Base-by-base conservation (phyloP, 2,888 invertebrate genomes). In the Polyploca ridens region DNA sequence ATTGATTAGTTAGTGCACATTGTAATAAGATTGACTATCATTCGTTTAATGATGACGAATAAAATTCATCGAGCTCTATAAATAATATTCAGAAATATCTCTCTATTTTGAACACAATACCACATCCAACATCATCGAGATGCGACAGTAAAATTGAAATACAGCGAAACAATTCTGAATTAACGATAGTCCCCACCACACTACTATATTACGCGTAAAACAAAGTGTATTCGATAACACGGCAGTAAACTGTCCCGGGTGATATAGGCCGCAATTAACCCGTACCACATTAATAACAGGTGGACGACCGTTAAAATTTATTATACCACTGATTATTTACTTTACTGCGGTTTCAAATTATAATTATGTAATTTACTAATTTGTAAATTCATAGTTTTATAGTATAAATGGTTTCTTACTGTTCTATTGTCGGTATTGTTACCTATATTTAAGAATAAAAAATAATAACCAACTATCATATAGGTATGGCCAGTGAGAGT, bases 131-230 rank as follows among this genome's bases (percentile, higher is more conserved):
- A 13, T 63, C 63, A 63, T 19, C 33, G 64, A 14, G 54, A 14
- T 44, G 60, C 63, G 58, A 62, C 65, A 70, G 46, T 70, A 64
- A 73, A 73, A 64, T 65, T 71, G 71, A 69, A 63, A 71, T 69
- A 70, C 66, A 59, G 59, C 62, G 35, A 16, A 54, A 46, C 62
- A 62, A 62, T 57, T 46, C 41, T 33, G 63, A 44, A 71, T 71
- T 69, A 71, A 72, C 72, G 71, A 70, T 49, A 13, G 41, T 41
- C 41, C 41, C 58, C 65, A 49, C 71, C 69, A 71, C 72, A 77
- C 75, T 83, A 84, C 85, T 78, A 82, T 74, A 81, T 86, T 85
- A 86, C 86, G 84, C 84, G 76, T 79, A 78, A 83, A 85, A 79
- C 79, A 79, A 76, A 77, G 71, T 75, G 69, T 66, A 57, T 59